phyloP scores from a whole-genome alignment of 1,140 invertebrate genomes.

The Tachypleus tridentatus region DNA sequence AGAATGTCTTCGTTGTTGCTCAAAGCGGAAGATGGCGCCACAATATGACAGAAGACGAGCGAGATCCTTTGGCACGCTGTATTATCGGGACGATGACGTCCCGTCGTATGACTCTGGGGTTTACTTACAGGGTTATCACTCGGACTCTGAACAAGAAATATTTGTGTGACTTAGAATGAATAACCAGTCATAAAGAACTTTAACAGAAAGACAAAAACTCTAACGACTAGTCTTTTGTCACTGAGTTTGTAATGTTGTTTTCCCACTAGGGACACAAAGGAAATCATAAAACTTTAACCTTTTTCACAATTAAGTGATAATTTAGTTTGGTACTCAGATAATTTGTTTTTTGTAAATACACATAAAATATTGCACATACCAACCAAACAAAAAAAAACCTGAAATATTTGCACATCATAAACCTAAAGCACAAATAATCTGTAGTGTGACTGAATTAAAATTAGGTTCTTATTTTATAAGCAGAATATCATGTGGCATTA shows the following conservation, averaged over 20 bases:
- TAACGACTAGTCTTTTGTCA: neutral
- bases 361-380: no score
- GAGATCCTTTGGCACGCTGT: slow-evolving; percentile 12
- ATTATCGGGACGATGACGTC: slow-evolving; percentile 16
- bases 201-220: neutral
- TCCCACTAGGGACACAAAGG: neutral
- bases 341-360: no score
- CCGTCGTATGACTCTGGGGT: slow-evolving; percentile 19
- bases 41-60: slow-evolving; percentile 10
- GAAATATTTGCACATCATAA: no score
- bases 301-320: neutral
- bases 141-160: slow-evolving; percentile 20
- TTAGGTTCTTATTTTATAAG: no score
- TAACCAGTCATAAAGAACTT: neutral
- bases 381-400: no score
- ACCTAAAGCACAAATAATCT: no score
- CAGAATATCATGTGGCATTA: no score
- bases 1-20: slow-evolving; percentile 13
- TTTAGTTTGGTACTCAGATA: no score
- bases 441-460: no score
- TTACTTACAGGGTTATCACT: slow-evolving; percentile 17
- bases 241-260: neutral
- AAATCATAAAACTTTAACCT: neutral
- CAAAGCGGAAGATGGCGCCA: slow-evolving; percentile 12
- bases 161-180: slow-evolving; percentile 13